These are phyloP conservation scores for Xylocopa sonorina DNA, from an alignment of 1,140 invertebrate species.

Conservation along the genomic window DNA sequence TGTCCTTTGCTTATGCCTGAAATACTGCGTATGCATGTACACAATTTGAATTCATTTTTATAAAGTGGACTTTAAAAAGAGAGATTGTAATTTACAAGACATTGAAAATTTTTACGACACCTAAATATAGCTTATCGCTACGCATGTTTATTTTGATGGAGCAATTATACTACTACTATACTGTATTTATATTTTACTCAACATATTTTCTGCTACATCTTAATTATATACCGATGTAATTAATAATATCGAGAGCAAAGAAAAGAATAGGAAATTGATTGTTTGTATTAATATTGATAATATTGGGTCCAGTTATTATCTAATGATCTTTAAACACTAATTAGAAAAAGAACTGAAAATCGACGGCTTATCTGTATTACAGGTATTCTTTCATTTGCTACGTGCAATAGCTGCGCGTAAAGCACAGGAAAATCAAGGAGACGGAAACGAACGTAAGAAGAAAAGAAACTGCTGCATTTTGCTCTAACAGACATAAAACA, in stretches of 20 bases:
- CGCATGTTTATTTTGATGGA: slow-evolving; percentile 22
- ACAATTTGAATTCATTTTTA: background rate
- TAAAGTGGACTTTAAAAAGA: background rate
- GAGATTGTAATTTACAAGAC: background rate
- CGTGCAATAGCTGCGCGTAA: slow-evolving; percentile 96
- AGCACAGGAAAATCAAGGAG: slow-evolving; percentile 94
- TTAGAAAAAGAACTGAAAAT: slow-evolving; percentile 24
- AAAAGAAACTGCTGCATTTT: slow-evolving; percentile 95
- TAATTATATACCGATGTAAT: background rate
- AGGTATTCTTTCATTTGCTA: slow-evolving; percentile 99
- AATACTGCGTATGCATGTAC: slow-evolving; percentile 38
- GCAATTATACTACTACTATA: background rate
- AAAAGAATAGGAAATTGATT: slow-evolving; percentile 2
- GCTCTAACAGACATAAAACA: slow-evolving; percentile 76
- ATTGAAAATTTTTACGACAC: background rate
- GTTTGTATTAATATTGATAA: background rate
- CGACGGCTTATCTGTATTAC: slow-evolving; percentile 71
- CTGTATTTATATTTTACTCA: background rate
- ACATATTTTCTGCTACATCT: background rate
- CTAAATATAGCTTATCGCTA: slow-evolving; percentile 17
- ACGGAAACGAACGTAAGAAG: slow-evolving; percentile 93
- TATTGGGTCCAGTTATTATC: background rate
- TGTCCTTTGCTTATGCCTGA: slow-evolving; percentile 39
- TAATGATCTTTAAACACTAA: background rate
- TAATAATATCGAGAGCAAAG: background rate